Percentiles rank a stretch among this genome's conserved stretches.
These are phyloP conservation scores for Anastatus disparis DNA, from an alignment of 1,140 invertebrate species.

Conservation along the genomic window DNA sequence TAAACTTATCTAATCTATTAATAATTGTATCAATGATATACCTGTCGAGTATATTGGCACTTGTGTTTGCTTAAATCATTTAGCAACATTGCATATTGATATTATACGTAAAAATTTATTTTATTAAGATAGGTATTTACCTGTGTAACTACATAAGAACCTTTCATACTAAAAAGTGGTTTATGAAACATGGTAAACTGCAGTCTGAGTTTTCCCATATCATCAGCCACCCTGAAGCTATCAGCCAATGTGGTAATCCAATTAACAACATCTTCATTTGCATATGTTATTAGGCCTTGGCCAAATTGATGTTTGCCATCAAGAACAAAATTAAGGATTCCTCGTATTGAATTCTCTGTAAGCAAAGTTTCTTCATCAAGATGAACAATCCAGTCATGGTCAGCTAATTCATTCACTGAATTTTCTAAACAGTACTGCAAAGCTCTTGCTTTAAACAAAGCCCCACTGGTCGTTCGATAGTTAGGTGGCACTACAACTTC, in stretches of 20 bases:
- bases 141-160: conserved; percentile 93
- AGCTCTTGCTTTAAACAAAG: conserved; percentile 94
- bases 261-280: conserved; percentile 95
- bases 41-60: no score
- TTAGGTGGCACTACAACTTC: conserved; percentile 88
- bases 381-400: conserved; percentile 97
- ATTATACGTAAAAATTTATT: no score
- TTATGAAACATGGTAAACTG: conserved; percentile 95
- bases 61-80: no score
- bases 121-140: no score
- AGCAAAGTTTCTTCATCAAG: conserved; percentile 97
- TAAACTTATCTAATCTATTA: no score
- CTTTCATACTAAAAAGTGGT: conserved; percentile 98
- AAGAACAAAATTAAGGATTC: conserved; percentile 95
- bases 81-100: no score
- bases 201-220: conserved; percentile 95
- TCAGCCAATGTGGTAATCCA: conserved; percentile 97
- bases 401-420: conserved; percentile 85
- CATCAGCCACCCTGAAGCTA: conserved; percentile 95
- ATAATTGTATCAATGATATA: no score
- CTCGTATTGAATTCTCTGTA: conserved; percentile 90
- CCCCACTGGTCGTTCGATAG: conserved; percentile 90
- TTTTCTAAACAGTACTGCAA: conserved; percentile 96
- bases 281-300: conserved; percentile 97
- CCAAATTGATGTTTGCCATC: conserved; percentile 97